Conservation (phyloP, 2,888 invertebrate genomes). For the Diaperis boleti region DNA sequence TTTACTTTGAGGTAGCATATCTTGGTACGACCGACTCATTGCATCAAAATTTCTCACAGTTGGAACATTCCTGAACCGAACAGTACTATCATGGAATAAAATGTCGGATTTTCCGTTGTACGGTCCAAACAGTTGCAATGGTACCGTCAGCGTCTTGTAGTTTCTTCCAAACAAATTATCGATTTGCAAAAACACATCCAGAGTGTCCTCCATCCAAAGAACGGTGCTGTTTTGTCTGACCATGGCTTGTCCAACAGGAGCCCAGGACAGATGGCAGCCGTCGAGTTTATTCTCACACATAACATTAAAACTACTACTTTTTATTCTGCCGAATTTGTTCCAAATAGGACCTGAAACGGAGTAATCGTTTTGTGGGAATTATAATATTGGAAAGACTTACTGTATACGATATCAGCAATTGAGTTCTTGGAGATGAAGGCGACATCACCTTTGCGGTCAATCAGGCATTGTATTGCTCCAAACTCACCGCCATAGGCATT, state of each 20-base stretch:
- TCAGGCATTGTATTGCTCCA: constrained; percentile 76
- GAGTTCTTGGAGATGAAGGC: constrained; percentile 74
- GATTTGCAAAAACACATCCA: constrained; percentile 77
- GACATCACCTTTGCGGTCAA: constrained; percentile 79
- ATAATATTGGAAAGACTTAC: constrained; percentile 61
- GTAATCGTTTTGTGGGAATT: background rate
- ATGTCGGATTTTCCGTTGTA: constrained; percentile 75
- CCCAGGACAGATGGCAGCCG: constrained; percentile 77
- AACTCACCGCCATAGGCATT: constrained; percentile 67
- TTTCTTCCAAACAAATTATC: constrained; percentile 79
- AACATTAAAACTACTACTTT: constrained; percentile 63
- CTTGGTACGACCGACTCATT: constrained; percentile 56
- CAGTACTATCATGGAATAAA: constrained; percentile 75
- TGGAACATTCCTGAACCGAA: constrained; percentile 58
- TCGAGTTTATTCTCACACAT: constrained; percentile 69
- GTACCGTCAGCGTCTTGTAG: constrained; percentile 69
- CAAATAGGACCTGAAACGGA: constrained; percentile 65
- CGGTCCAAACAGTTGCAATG: constrained; percentile 78
- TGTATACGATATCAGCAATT: constrained; percentile 64
- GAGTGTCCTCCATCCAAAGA: constrained; percentile 75
- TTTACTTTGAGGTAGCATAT: constrained; percentile 46
- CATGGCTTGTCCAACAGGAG: constrained; percentile 77
- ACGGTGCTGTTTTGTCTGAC: constrained; percentile 70
- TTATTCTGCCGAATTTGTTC: constrained; percentile 54
- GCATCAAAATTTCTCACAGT: constrained; percentile 56